These are phyloP conservation scores for Synanthedon tipuliformis DNA, from an alignment of 2,888 invertebrate genomes.

Conservation along the genomic window DNA sequence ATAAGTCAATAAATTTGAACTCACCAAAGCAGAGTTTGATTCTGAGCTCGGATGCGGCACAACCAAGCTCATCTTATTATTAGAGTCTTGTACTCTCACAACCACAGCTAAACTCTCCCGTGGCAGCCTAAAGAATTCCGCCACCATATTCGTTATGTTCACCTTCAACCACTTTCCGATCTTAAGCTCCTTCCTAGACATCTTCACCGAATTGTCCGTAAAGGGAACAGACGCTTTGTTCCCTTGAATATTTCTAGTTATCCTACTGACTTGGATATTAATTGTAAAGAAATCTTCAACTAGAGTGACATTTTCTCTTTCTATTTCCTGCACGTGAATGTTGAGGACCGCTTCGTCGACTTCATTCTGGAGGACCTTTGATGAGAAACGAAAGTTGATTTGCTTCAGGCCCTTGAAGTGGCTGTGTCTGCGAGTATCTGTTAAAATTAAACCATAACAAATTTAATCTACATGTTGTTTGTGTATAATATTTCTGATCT, in stretches of 20 bases:
- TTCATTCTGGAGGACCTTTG: conserved; percentile 76
- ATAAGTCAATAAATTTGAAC: conserved; percentile 10
- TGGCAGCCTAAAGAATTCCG: conserved; percentile 81
- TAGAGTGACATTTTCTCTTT: conserved; percentile 36
- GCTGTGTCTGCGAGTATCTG: conserved; percentile 77
- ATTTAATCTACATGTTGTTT: background rate
- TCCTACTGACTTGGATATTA: conserved; percentile 48
- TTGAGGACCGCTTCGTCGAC: conserved; percentile 78
- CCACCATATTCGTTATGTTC: conserved; percentile 79
- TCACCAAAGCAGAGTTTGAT: conserved; percentile 62
- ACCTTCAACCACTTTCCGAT: conserved; percentile 79
- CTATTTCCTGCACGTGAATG: conserved; percentile 72
- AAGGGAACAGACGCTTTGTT: conserved; percentile 50
- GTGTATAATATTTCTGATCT: no score
- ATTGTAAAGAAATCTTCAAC: conserved; percentile 48
- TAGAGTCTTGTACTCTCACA: conserved; percentile 75
- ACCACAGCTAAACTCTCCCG: conserved; percentile 82
- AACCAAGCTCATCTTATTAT: conserved; percentile 71
- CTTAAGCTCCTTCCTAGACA: conserved; percentile 63
- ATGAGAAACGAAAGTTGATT: conserved; percentile 78
- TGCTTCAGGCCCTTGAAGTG: conserved; percentile 76
- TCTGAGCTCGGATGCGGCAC: conserved; percentile 76
- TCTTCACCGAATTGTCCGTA: conserved; percentile 47
- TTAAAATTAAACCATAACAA: conserved; percentile 10
- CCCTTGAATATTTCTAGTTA: conserved; percentile 50